These are phyloP conservation scores for Mechanitis messenoides DNA, from an alignment of 2,888 invertebrate genomes.

Conservation along the genomic window DNA sequence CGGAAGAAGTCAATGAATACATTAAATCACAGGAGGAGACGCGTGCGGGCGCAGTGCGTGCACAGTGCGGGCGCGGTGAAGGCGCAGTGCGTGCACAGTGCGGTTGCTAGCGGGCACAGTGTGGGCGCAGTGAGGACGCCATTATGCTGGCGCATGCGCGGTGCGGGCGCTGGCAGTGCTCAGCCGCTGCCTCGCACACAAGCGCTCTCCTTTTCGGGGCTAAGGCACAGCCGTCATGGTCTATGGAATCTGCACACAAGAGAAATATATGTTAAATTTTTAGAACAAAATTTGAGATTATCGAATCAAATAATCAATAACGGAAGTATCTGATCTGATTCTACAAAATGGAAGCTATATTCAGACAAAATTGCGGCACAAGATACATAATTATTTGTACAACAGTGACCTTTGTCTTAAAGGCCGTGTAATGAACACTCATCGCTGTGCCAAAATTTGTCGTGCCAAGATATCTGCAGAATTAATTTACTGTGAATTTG, in stretches of 20 bases:
- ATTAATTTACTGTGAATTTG: neutral
- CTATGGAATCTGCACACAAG: constrained; percentile 63
- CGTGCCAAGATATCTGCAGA: constrained; percentile 3
- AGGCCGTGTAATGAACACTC: neutral
- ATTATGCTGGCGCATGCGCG: too few species aligned
- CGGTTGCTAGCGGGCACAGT: too few species aligned
- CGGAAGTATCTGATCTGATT: too few species aligned
- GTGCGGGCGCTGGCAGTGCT: neutral
- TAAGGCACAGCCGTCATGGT: constrained; percentile 73
- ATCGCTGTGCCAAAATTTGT: neutral
- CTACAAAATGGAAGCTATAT: too few species aligned
- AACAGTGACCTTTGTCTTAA: neutral
- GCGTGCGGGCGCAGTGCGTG: constrained; percentile 21
- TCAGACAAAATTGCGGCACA: too few species aligned
- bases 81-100: constrained; percentile 25
- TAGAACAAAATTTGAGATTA: neutral
- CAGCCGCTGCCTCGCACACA: neutral
- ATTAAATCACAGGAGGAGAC: constrained; percentile 47
- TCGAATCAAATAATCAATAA: too few species aligned
- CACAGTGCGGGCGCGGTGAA: neutral
- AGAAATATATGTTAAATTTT: neutral
- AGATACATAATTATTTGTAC: neutral
- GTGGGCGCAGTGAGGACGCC: too few species aligned
- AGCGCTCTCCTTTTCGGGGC: constrained; percentile 38
- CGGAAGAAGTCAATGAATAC: constrained; percentile 57